Conservation (phyloP, 92 coral and sea anemone species). For the Scolanthus callimorphus region DNA sequence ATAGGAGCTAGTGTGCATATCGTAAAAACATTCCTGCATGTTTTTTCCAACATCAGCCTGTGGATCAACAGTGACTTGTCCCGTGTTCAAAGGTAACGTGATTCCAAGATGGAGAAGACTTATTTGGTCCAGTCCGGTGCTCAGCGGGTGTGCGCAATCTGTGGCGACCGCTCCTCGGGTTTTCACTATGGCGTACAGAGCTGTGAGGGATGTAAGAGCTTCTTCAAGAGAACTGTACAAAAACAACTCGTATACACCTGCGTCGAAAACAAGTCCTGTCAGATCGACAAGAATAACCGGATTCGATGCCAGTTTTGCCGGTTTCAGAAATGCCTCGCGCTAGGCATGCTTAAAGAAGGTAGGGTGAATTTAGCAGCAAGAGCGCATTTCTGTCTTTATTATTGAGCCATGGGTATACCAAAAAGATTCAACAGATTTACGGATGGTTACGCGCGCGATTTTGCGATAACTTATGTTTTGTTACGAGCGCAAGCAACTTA, state of each 20-base stretch:
- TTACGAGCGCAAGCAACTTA: too few species aligned
- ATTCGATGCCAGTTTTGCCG: conserved; percentile 88
- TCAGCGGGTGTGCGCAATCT: conserved; percentile 71
- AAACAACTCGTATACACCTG: conserved; percentile 86
- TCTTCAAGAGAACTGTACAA: conserved; percentile 86
- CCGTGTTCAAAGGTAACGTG: too few species aligned
- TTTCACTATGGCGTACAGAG: conserved; percentile 93
- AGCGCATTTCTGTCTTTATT: too few species aligned
- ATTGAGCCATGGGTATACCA: too few species aligned
- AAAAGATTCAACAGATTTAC: too few species aligned
- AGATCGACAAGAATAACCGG: conserved; percentile 87
- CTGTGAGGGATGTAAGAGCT: conserved; percentile 91
- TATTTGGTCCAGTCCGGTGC: conserved; percentile 5
- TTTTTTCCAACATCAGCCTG: too few species aligned
- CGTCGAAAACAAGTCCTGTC: conserved; percentile 84
- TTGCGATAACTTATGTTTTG: too few species aligned
- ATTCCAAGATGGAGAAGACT: conserved; percentile 27
- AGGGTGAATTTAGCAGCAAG: not conserved
- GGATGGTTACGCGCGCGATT: too few species aligned
- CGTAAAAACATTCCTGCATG: not conserved
- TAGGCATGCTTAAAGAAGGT: conserved; percentile 94
- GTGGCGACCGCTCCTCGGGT: conserved; percentile 90
- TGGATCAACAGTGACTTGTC: too few species aligned
- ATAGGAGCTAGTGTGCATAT: too few species aligned
- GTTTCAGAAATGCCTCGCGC: conserved; percentile 76